Percentiles rank a stretch among this genome's conserved stretches.
Evolutionary conservation across 35 echinoderm and acorn worm species (phyloP).

Genomic region (Acanthaster planci): DNA sequence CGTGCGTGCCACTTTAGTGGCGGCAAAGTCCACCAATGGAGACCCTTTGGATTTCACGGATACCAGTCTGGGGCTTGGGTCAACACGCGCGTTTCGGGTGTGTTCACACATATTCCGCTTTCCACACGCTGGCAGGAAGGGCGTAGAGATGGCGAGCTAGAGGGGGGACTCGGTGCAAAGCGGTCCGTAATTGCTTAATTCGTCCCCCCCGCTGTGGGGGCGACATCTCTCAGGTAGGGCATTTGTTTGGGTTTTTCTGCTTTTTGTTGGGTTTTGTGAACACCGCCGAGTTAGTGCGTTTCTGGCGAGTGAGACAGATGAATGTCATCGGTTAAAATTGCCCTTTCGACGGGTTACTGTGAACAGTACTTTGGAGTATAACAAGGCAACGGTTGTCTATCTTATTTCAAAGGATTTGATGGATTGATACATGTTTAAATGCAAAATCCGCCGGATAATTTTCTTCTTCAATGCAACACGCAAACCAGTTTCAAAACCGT

Average conservation of each 20-base stretch:
- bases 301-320: no score
- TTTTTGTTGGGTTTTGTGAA: neutral
- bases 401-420: no score
- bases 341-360: no score
- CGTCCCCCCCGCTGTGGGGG: constrained; percentile 10
- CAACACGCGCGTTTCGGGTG: constrained; percentile 3
- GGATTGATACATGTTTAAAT: no score
- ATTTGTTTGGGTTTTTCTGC: neutral
- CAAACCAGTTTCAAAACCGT: no score
- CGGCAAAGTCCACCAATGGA: neutral
- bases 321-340: no score
- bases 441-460: no score
- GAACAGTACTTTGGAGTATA: no score
- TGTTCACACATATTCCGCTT: neutral
- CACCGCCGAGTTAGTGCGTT: no score
- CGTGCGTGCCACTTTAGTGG: neutral
- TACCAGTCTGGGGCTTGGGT: neutral
- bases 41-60: neutral
- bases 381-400: no score
- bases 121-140: neutral
- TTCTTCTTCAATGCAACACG: no score
- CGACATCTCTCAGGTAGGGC: constrained; percentile 11
- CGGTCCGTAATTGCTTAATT: constrained; percentile 23
- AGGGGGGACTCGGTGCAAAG: neutral
- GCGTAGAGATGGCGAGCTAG: neutral